These are phyloP conservation scores for Muraenolepis orangiensis DNA, from an alignment of 2,797 vertebrate species.

Conservation along the genomic window DNA sequence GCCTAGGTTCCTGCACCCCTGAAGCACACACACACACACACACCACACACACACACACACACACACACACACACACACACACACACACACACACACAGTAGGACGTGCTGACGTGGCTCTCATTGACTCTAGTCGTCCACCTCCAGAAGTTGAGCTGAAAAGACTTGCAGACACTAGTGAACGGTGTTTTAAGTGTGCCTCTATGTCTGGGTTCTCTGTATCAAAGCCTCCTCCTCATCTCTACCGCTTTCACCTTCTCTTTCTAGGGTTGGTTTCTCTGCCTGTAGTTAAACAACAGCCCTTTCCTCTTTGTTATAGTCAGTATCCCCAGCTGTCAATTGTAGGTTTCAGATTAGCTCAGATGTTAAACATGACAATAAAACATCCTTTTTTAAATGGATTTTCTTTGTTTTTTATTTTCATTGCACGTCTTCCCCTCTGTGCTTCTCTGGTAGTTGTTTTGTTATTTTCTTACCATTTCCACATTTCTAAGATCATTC, in stretches of 20 bases:
- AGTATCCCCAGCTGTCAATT: not conserved
- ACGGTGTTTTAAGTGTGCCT: not conserved
- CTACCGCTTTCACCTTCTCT: not conserved
- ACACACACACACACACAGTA: not conserved
- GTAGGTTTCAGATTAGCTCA: not conserved
- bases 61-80: not conserved
- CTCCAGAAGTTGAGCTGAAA: constrained; percentile 42
- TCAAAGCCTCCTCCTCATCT: not conserved
- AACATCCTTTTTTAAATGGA: not conserved
- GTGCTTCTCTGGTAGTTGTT: not conserved
- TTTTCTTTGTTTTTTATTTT: too few relatives aligned
- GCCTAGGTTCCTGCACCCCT: constrained; percentile 47
- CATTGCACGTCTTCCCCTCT: not conserved
- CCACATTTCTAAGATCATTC: too few relatives aligned
- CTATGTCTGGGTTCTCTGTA: not conserved
- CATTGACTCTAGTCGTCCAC: not conserved
- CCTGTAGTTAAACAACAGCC: not conserved
- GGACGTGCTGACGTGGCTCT: not conserved
- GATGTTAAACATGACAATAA: not conserved
- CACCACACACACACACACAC: not conserved
- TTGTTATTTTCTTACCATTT: not conserved
- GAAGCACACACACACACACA: not conserved
- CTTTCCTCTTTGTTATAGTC: not conserved
- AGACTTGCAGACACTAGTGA: not conserved
- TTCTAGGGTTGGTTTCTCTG: not conserved